Percentiles rank a stretch among this genome's conserved stretches.
Conservation (phyloP, 2,888 invertebrate species). For the Diaphora mendica region DNA sequence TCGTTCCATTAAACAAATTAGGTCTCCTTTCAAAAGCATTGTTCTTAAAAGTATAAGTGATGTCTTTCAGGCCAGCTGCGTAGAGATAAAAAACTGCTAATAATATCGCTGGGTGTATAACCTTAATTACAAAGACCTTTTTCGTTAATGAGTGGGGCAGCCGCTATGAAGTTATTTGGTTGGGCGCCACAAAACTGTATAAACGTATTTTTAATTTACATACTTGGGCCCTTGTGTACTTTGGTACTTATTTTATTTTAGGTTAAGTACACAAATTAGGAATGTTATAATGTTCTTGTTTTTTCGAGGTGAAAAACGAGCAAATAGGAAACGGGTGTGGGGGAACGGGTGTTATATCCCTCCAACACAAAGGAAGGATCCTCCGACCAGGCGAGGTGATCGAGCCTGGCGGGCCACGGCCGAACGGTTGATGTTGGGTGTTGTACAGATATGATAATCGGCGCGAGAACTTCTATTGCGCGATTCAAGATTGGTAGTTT, state of each 20-base stretch:
- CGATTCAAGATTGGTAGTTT: too few relatives aligned
- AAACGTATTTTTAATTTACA: conserved; percentile 13
- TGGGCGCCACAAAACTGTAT: conserved; percentile 6
- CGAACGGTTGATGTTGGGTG: too few relatives aligned
- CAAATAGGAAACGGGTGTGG: not conserved
- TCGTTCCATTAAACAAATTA: not conserved
- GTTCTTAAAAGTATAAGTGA: not conserved
- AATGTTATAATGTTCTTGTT: not conserved
- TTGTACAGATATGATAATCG: too few relatives aligned
- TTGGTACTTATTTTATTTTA: not conserved
- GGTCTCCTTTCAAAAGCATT: not conserved
- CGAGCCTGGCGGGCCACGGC: too few relatives aligned
- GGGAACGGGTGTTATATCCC: too few relatives aligned
- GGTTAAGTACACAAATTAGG: not conserved
- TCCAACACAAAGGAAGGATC: too few relatives aligned
- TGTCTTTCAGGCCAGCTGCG: conserved; percentile 23
- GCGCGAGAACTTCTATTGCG: too few relatives aligned
- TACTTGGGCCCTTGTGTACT: not conserved
- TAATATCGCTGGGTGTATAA: conserved; percentile 32
- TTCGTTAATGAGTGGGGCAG: conserved; percentile 25
- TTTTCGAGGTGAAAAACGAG: not conserved
- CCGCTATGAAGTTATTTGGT: conserved; percentile 9
- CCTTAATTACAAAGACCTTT: conserved; percentile 42
- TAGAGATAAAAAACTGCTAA: conserved; percentile 32
- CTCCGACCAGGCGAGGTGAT: too few relatives aligned